A percentile compares a stretch with the other conserved stretches of the same genome.
These are phyloP conservation scores for Sterrhoptilus dennistouni DNA, from an alignment of 2,113 vertebrate genomes.

Conservation along the genomic window DNA sequence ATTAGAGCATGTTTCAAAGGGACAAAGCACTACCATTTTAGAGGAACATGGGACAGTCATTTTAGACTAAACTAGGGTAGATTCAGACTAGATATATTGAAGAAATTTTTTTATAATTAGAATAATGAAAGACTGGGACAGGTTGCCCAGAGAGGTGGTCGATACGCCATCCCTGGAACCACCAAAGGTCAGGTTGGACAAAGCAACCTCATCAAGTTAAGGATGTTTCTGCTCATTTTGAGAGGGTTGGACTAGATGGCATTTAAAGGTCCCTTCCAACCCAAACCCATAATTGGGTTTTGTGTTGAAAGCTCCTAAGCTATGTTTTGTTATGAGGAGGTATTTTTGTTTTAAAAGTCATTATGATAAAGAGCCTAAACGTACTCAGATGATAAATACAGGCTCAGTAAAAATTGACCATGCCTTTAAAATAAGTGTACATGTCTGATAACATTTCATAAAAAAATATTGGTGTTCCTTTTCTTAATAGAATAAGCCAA, in stretches of 20 bases:
- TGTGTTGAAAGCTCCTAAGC: neutral
- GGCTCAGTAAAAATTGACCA: neutral
- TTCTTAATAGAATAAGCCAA: slow-evolving; percentile 12
- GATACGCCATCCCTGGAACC: neutral
- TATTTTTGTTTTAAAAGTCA: slow-evolving; percentile 5
- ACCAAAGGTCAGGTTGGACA: neutral
- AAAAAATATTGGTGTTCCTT: slow-evolving; percentile 52
- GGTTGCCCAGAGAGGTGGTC: neutral
- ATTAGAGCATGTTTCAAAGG: neutral
- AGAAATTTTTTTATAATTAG: neutral
- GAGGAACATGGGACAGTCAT: neutral
- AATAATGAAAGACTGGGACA: neutral
- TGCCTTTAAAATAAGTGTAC: slow-evolving; percentile 12
- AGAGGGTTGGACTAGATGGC: neutral
- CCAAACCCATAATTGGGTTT: neutral
- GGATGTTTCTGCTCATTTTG: neutral
- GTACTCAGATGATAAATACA: neutral
- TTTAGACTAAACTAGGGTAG: neutral
- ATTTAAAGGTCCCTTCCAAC: neutral
- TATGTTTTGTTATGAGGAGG: neutral
- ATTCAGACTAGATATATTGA: neutral
- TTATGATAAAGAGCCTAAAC: neutral
- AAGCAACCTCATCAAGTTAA: neutral
- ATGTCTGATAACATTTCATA: slow-evolving; percentile 26
- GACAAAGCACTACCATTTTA: neutral